Evolutionary conservation across 1,140 invertebrate species (phyloP).

Genomic region (Anoplolepis gracilipes): DNA sequence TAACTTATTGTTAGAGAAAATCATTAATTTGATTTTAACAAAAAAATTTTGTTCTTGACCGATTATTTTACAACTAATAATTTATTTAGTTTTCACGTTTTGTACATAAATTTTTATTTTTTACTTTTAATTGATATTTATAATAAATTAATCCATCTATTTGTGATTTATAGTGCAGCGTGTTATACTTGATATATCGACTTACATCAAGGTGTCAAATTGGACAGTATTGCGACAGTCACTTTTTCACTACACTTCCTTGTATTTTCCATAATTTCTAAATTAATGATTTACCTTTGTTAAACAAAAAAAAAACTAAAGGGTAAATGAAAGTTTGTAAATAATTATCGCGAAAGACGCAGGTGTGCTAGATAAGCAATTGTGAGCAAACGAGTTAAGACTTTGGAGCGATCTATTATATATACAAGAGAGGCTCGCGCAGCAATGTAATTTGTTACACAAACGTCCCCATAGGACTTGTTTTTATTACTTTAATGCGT

Average conservation of each 20-base stretch:
- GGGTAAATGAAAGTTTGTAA: not conserved
- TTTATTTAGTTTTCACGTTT: not conserved
- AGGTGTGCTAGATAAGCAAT: not conserved
- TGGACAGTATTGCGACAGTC: too few species aligned
- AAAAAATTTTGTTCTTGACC: not conserved
- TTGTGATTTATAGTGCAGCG: too few species aligned
- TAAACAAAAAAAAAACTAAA: not conserved
- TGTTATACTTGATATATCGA: too few species aligned
- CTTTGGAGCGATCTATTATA: not conserved
- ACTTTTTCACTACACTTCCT: not conserved
- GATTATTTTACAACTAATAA: not conserved
- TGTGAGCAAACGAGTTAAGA: not conserved
- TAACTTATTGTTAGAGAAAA: not conserved
- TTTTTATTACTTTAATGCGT: constrained; percentile 4
- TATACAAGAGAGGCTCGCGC: not conserved
- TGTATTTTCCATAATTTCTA: not conserved
- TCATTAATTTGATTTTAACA: not conserved
- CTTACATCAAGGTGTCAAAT: too few species aligned
- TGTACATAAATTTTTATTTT: not conserved
- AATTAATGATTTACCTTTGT: not conserved
- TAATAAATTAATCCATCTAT: not conserved
- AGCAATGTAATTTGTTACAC: constrained; percentile 15
- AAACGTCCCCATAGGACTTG: not conserved
- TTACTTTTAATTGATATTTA: not conserved
- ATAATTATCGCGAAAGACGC: not conserved